Evolutionary conservation across 2,113 vertebrate genomes (phyloP).

Genomic region (Corythornis madagascariensis): DNA sequence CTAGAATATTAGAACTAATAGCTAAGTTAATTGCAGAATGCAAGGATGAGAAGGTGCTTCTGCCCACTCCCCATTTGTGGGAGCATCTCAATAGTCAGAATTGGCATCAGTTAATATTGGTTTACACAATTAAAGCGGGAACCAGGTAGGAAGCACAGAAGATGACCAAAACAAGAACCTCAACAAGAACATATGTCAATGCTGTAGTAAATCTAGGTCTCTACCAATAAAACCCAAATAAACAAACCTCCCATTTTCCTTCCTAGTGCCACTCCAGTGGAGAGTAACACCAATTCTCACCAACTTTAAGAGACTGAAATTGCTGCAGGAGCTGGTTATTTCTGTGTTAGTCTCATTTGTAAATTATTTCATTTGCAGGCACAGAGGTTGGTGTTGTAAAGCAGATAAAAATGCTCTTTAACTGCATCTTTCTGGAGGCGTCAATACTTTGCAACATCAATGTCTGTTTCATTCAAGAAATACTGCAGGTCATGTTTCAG

Average conservation of each 20-base stretch:
- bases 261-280: background rate
- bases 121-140: background rate
- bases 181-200: background rate
- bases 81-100: background rate
- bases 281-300: background rate
- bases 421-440: background rate
- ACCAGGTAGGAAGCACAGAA: background rate
- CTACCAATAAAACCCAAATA: background rate
- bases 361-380: background rate
- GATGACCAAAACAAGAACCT: background rate
- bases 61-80: background rate
- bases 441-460: background rate
- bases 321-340: background rate
- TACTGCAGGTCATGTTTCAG: background rate
- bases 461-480: slow-evolving; percentile 39
- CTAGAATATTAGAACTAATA: background rate
- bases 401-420: slow-evolving; percentile 25
- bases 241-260: background rate
- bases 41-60: background rate
- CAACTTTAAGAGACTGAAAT: background rate
- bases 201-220: background rate
- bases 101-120: background rate
- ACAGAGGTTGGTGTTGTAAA: background rate
- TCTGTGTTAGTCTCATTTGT: background rate
- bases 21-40: background rate